Conservation (phyloP, 1,140 invertebrate species). For the Cherax quadricarinatus region DNA sequence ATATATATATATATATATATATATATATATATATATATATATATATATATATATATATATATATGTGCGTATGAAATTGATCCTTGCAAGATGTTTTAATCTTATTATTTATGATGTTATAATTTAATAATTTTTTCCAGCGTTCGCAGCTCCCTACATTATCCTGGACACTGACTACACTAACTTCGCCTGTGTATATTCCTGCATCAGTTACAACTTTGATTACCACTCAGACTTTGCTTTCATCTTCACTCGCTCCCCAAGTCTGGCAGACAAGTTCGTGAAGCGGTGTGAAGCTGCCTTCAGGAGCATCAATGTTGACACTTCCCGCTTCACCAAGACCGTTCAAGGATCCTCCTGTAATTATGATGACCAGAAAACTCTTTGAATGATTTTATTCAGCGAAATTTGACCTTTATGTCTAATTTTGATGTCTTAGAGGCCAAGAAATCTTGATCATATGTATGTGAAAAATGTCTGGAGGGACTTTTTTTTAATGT, state of each 20-base stretch:
- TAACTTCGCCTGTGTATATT: conserved; percentile 25
- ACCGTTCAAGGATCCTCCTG: neutral
- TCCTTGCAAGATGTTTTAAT: too few species aligned
- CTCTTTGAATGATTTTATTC: neutral
- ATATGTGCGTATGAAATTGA: too few species aligned
- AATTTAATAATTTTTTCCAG: neutral
- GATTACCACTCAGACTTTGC: conserved; percentile 1
- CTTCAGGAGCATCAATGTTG: conserved; percentile 19
- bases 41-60: too few species aligned
- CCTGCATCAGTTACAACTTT: conserved; percentile 20
- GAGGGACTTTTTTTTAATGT: too few species aligned
- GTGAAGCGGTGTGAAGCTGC: neutral
- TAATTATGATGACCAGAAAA: conserved; percentile 9
- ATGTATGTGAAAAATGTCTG: too few species aligned
- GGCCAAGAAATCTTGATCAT: too few species aligned
- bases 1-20: too few species aligned
- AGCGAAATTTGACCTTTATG: too few species aligned
- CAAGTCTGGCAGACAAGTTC: neutral
- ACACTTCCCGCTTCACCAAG: conserved; percentile 15
- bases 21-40: too few species aligned
- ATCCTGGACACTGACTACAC: conserved; percentile 29
- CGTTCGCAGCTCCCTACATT: neutral
- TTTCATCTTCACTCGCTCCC: conserved; percentile 26
- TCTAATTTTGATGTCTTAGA: too few species aligned
- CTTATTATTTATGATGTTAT: neutral